These are phyloP conservation scores for Chloropsis cyanopogon DNA, from an alignment of 2,113 vertebrate genomes.

Conservation along the genomic window DNA sequence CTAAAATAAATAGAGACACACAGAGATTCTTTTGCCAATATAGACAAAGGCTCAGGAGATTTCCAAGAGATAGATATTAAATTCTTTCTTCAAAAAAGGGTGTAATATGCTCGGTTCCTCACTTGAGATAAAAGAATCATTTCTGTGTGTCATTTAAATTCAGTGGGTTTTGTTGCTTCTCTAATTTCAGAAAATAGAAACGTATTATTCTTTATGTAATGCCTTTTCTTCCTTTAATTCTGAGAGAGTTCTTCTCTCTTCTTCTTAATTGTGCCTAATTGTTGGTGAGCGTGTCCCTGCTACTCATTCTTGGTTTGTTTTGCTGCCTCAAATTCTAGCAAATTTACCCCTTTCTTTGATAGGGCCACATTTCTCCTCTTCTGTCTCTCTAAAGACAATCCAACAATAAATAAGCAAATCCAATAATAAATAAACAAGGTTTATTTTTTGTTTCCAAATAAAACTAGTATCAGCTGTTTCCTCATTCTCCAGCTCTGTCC, in stretches of 20 bases:
- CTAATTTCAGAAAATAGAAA: background rate
- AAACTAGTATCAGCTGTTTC: background rate
- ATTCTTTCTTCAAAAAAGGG: background rate
- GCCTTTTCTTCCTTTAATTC: background rate
- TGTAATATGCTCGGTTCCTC: background rate
- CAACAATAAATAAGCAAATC: too few species aligned
- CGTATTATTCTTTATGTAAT: background rate
- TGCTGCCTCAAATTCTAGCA: background rate
- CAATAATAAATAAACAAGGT: background rate
- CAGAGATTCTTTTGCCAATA: background rate
- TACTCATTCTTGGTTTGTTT: background rate
- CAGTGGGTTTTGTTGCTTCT: background rate
- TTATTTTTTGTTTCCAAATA: background rate
- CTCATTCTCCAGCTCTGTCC: background rate
- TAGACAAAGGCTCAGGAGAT: background rate
- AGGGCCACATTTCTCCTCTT: background rate
- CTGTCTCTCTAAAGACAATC: background rate
- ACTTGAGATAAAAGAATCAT: background rate
- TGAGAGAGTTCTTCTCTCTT: background rate
- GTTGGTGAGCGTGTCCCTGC: background rate
- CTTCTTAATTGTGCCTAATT: background rate
- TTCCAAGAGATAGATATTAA: background rate
- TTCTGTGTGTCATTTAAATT: background rate
- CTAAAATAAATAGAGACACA: background rate
- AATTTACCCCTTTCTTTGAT: background rate